Conservation (phyloP, 2,113 vertebrate species). For the Phaethornis superciliosus region DNA sequence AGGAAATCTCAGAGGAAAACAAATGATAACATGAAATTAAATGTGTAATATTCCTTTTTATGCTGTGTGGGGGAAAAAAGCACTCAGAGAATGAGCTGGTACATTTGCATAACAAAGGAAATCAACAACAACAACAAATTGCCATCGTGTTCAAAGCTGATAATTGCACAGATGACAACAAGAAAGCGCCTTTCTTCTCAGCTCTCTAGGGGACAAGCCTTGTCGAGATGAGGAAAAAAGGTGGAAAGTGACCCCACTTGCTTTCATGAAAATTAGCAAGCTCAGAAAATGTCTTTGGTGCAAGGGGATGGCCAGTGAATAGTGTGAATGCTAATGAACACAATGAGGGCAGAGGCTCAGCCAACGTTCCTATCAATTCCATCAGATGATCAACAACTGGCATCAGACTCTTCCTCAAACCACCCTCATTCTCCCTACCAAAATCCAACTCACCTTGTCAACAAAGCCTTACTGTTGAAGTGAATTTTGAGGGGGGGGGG, state of each 20-base stretch:
- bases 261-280: constrained; percentile 47
- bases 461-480: neutral
- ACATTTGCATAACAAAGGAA: constrained; percentile 83
- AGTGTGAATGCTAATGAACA: neutral
- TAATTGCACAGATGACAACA: constrained; percentile 76
- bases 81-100: constrained; percentile 45
- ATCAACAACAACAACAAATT: constrained; percentile 84
- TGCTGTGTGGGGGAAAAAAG: constrained; percentile 2
- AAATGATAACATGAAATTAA: constrained; percentile 71
- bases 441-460: neutral
- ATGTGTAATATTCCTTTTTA: constrained; percentile 70
- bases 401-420: neutral
- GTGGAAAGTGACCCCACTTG: constrained; percentile 63
- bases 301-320: neutral
- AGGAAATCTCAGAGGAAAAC: constrained; percentile 47
- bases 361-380: neutral
- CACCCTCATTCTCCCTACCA: neutral
- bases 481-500: neutral
- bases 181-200: constrained; percentile 61
- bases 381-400: constrained; percentile 3
- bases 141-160: constrained; percentile 76
- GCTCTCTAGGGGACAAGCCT: constrained; percentile 51
- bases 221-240: constrained; percentile 10
- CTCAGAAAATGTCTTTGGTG: constrained; percentile 20
- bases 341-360: neutral